Percentiles rank a stretch among this genome's conserved stretches.
phyloP scores from a whole-genome alignment of 1,140 invertebrate genomes.

The Drosophila rufa region DNA sequence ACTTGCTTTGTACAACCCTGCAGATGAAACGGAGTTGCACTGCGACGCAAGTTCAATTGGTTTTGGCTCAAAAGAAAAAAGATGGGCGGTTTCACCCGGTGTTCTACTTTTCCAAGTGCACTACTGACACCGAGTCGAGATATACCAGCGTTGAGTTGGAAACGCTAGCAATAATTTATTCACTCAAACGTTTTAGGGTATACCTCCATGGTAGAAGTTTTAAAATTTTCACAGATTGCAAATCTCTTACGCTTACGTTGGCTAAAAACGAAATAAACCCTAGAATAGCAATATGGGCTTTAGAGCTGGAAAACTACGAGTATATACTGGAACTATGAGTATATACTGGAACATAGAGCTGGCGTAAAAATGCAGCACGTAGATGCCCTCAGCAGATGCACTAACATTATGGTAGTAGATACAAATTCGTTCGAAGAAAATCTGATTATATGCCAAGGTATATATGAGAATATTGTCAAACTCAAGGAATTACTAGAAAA shows the following conservation, averaged over 20 bases:
- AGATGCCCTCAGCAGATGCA: too few species aligned
- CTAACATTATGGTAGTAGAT: neutral
- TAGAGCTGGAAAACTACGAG: neutral
- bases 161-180: neutral
- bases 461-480: neutral
- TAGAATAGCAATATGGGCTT: neutral
- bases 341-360: neutral
- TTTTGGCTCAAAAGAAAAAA: neutral
- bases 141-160: neutral
- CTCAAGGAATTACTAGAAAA: neutral
- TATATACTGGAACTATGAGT: neutral
- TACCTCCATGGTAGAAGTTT: neutral
- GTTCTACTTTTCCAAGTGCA: neutral
- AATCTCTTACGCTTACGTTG: neutral
- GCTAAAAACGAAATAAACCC: neutral
- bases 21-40: neutral
- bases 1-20: neutral
- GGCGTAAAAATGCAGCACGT: neutral
- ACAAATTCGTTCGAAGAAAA: neutral
- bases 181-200: neutral
- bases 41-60: neutral
- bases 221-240: too few species aligned
- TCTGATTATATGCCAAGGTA: neutral
- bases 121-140: neutral
- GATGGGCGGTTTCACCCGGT: neutral